These are phyloP conservation scores for Crambe crambe DNA, from an alignment of 37 sponge, comb jelly and placozoan species.

Conservation along the genomic window DNA sequence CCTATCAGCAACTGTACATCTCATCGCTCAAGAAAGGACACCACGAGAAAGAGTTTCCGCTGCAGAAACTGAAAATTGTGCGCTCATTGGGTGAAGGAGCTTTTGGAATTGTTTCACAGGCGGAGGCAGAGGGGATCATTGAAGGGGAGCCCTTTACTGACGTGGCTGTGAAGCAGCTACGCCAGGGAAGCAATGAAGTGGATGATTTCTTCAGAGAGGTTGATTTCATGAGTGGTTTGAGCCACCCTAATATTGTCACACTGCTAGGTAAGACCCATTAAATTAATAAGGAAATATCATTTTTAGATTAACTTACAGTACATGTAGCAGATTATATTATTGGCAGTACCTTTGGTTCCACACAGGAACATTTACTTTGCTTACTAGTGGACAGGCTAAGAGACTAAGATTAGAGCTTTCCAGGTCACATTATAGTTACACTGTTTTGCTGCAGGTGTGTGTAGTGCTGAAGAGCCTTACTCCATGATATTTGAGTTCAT, in stretches of 20 bases:
- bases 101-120: constrained; percentile 68
- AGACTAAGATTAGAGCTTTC: background rate
- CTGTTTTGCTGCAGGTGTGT: constrained; percentile 47
- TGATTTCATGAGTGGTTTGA: constrained; percentile 47
- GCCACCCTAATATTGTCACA: constrained; percentile 46
- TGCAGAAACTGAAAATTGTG: constrained; percentile 7
- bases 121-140: constrained; percentile 17
- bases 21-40: constrained; percentile 5
- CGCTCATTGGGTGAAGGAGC: constrained; percentile 60
- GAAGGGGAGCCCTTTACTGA: background rate
- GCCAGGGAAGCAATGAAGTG: background rate
- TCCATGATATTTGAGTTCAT: constrained; percentile 65
- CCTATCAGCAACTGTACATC: constrained; percentile 9
- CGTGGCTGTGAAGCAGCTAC: constrained; percentile 66
- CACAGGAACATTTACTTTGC: background rate
- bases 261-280: constrained; percentile 18
- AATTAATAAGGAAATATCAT: background rate
- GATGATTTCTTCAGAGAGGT: constrained; percentile 69
- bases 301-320: no score
- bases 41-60: constrained; percentile 53
- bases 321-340: no score
- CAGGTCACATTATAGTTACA: no score
- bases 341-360: no score
- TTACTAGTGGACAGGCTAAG: background rate
- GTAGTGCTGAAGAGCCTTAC: constrained; percentile 51